These are phyloP conservation scores for Opisthograptis luteolata DNA, from an alignment of 2,888 invertebrate genomes.

Conservation along the genomic window DNA sequence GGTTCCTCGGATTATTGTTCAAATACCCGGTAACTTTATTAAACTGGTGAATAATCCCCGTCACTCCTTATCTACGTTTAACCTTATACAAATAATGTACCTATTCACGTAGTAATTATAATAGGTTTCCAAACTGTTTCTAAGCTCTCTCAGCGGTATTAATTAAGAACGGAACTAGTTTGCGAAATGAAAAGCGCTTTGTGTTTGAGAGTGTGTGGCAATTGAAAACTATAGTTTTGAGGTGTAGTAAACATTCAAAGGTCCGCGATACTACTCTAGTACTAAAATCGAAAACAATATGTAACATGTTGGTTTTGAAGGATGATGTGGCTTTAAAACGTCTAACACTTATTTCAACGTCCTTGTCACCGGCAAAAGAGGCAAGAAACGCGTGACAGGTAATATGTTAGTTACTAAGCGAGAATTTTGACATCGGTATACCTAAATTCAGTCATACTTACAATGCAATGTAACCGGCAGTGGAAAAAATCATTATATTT, in stretches of 20 bases:
- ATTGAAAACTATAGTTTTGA: neutral
- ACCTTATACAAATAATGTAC: constrained; percentile 8
- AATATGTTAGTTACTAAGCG: too few species aligned
- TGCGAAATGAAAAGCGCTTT: neutral
- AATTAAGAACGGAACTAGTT: constrained; percentile 8
- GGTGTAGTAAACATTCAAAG: neutral
- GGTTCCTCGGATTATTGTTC: neutral
- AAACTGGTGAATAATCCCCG: neutral
- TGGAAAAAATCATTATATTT: too few species aligned
- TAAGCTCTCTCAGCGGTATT: constrained; percentile 11
- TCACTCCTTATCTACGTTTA: constrained; percentile 3
- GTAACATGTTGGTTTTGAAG: too few species aligned
- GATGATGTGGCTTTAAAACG: too few species aligned
- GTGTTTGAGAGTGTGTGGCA: neutral
- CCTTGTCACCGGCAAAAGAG: too few species aligned
- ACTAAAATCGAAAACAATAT: too few species aligned
- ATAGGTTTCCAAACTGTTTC: neutral
- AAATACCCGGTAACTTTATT: neutral
- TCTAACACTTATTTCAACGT: too few species aligned
- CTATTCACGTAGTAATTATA: neutral
- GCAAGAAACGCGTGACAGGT: too few species aligned
- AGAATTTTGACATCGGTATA: too few species aligned
- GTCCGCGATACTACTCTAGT: too few species aligned
- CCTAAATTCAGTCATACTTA: too few species aligned
- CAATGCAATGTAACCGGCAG: too few species aligned